These are phyloP conservation scores for Eptatretus burgeri DNA, from an alignment of 2,113 vertebrate genomes.

Conservation along the genomic window DNA sequence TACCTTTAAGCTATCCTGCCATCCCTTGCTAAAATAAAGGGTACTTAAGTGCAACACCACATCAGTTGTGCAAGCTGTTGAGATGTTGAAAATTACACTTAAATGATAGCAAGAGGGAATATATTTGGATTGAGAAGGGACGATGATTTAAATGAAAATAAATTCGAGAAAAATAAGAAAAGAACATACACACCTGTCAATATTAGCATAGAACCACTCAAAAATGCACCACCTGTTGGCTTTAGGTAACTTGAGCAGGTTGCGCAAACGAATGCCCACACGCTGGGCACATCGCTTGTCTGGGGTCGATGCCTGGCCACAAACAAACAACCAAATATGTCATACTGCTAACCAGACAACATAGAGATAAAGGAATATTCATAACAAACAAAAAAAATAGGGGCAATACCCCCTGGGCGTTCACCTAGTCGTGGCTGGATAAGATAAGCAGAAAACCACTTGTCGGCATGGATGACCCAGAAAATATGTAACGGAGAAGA, in stretches of 20 bases:
- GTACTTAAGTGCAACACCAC: too few species aligned
- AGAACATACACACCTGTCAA: slow-evolving; percentile 49
- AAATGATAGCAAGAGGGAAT: slow-evolving; percentile 6
- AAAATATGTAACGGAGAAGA: too few species aligned
- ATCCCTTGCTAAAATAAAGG: too few species aligned
- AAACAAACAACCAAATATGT: too few species aligned
- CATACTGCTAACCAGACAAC: too few species aligned
- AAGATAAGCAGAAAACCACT: too few species aligned
- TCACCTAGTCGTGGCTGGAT: too few species aligned
- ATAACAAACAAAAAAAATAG: slow-evolving; percentile 6
- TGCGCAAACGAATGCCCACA: slow-evolving; percentile 71
- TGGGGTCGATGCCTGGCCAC: slow-evolving; percentile 22
- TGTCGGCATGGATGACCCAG: too few species aligned
- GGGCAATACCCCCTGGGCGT: too few species aligned
- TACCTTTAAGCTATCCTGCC: too few species aligned
- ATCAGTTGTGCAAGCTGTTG: too few species aligned
- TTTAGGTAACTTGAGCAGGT: slow-evolving; percentile 87
- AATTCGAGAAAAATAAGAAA: slow-evolving; percentile 8
- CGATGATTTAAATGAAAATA: background rate
- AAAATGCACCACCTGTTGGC: slow-evolving; percentile 99
- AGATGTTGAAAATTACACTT: too few species aligned
- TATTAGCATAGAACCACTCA: slow-evolving; percentile 97
- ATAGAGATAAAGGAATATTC: background rate
- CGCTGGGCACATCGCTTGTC: slow-evolving; percentile 83
- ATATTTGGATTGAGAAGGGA: slow-evolving; percentile 10